A percentile compares a stretch with the other conserved stretches of the same genome.
Conservation (phyloP, 2,888 invertebrate species). For the Colletes collaris region DNA sequence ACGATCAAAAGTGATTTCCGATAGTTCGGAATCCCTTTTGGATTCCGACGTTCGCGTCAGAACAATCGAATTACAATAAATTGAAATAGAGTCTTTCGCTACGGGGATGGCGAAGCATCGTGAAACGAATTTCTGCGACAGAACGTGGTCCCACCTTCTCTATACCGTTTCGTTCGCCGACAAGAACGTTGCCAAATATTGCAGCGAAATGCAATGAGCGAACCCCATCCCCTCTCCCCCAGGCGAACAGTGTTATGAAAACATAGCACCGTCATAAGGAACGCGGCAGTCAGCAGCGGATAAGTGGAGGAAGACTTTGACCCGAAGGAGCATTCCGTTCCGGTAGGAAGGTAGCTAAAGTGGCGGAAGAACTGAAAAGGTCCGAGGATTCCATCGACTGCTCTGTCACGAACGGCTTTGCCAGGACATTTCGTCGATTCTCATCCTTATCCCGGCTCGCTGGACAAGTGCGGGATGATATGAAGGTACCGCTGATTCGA, state of each 20-base stretch:
- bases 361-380: constrained; percentile 21
- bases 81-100: no score
- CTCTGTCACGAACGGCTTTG: constrained; percentile 46
- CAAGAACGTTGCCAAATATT: no score
- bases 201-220: no score
- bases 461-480: constrained; percentile 17
- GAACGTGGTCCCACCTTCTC: no score
- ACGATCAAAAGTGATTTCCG: no score
- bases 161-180: no score
- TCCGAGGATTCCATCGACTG: constrained; percentile 44
- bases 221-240: no score
- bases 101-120: no score
- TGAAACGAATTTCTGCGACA: no score
- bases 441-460: constrained; percentile 16
- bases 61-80: no score
- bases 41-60: no score
- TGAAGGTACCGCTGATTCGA: constrained; percentile 27
- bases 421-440: constrained; percentile 37
- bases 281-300: not conserved
- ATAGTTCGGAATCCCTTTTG: no score
- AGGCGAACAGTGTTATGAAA: constrained; percentile 9
- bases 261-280: not conserved
- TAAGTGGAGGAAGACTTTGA: constrained; percentile 27
- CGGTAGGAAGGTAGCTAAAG: constrained; percentile 19
- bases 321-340: constrained; percentile 34